Percentiles rank a stretch among this genome's conserved stretches.
phyloP scores from a whole-genome alignment of 2,888 invertebrate species.

The Camptogramma bilineatum region DNA sequence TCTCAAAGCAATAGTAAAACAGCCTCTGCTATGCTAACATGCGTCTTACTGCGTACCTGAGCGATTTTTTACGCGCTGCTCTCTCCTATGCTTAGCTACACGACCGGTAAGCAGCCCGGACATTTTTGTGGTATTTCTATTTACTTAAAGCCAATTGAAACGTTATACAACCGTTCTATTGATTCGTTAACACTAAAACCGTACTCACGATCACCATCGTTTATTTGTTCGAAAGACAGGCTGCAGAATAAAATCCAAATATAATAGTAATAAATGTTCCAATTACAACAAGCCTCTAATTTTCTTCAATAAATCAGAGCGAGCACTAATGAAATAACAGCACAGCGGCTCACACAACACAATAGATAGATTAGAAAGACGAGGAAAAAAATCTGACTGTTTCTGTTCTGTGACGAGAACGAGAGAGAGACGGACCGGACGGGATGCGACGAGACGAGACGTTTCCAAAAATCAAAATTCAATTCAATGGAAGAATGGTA shows the following conservation, averaged over 20 bases:
- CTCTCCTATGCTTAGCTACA: conserved; percentile 73
- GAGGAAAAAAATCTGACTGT: not conserved
- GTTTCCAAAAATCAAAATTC: too few relatives aligned
- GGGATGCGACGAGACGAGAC: too few relatives aligned
- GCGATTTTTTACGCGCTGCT: conserved; percentile 68
- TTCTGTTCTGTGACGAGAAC: not conserved
- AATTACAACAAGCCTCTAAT: conserved; percentile 44
- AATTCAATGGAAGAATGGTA: too few relatives aligned
- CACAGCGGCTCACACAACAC: conserved; percentile 50
- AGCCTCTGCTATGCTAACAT: conserved; percentile 63
- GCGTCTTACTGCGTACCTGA: conserved; percentile 73
- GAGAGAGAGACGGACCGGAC: not conserved
- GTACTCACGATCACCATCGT: conserved; percentile 68
- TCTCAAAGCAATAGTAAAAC: conserved; percentile 63
- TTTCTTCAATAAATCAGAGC: conserved; percentile 41
- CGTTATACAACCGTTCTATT: conserved; percentile 55
- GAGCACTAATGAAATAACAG: conserved; percentile 57
- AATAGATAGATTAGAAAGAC: conserved; percentile 47
- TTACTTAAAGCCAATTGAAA: conserved; percentile 47
- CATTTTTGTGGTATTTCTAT: conserved; percentile 61
- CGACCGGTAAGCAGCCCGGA: conserved; percentile 75
- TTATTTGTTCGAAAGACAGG: conserved; percentile 51
- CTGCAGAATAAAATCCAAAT: conserved; percentile 30
- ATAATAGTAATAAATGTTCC: conserved; percentile 6
- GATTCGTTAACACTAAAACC: conserved; percentile 60